These are phyloP conservation scores for Oophaga pumilio DNA, from an alignment of 2,113 vertebrate species.

Conservation along the genomic window DNA sequence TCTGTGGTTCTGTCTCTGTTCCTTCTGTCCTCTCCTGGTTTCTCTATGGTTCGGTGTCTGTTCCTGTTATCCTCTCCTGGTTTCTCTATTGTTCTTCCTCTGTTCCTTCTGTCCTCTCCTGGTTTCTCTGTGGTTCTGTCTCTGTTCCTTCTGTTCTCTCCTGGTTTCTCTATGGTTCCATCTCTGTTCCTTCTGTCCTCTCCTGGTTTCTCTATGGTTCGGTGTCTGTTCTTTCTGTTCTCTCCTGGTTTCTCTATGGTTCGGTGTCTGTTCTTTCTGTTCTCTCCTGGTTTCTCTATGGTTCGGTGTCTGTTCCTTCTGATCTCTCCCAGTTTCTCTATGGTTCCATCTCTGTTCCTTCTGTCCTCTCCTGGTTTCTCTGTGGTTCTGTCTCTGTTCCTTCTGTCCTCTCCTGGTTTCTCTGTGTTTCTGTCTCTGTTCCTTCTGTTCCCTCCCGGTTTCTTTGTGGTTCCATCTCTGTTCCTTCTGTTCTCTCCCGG, in stretches of 20 bases:
- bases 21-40: neutral
- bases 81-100: neutral
- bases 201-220: neutral
- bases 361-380: neutral
- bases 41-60: neutral
- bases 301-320: neutral
- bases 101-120: neutral
- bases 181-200: neutral
- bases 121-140: neutral
- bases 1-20: neutral
- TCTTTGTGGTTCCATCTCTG: neutral
- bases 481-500: too few species aligned
- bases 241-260: neutral
- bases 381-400: too few species aligned
- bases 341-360: neutral
- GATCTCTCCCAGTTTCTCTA: neutral
- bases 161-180: rapidly evolving
- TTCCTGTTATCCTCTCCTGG: neutral
- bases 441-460: neutral
- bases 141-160: too few species aligned
- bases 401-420: neutral
- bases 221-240: too few species aligned
- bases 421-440: neutral
- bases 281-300: neutral
- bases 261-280: neutral